These are phyloP conservation scores for Myotis davidii DNA, from an alignment of 2,113 vertebrate species.

Conservation along the genomic window DNA sequence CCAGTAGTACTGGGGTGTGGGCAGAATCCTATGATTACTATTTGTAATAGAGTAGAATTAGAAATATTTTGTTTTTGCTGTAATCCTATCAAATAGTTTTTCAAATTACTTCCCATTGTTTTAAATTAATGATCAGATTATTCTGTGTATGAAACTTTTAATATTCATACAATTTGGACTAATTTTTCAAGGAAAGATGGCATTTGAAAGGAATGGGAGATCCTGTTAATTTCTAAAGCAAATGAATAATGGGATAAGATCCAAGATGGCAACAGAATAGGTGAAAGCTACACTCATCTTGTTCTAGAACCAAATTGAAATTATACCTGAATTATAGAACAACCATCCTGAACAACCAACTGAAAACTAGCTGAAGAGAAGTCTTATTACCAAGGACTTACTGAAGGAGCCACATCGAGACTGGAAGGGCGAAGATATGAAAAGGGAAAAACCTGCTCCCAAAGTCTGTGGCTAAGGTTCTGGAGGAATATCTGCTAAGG, in stretches of 20 bases:
- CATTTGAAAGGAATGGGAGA: neutral
- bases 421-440: too few relatives aligned
- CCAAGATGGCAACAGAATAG: too few relatives aligned
- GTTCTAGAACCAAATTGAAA: too few relatives aligned
- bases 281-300: too few relatives aligned
- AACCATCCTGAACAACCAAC: too few relatives aligned
- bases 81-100: neutral
- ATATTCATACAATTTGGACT: neutral
- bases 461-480: too few relatives aligned
- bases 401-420: too few relatives aligned
- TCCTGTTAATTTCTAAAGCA: constrained; percentile 37
- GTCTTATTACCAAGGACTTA: too few relatives aligned
- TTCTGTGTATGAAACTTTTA: constrained; percentile 21
- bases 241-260: neutral
- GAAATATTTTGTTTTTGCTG: neutral
- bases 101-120: neutral
- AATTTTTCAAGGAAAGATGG: neutral
- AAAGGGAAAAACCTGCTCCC: too few relatives aligned
- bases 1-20: neutral
- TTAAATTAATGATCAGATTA: neutral
- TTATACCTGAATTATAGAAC: too few relatives aligned
- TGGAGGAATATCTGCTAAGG: too few relatives aligned
- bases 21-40: neutral
- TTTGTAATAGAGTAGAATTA: neutral
- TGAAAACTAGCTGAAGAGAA: too few relatives aligned